phyloP scores from a whole-genome alignment of 2,797 vertebrate species.

The Macroramphosus scolopax region DNA sequence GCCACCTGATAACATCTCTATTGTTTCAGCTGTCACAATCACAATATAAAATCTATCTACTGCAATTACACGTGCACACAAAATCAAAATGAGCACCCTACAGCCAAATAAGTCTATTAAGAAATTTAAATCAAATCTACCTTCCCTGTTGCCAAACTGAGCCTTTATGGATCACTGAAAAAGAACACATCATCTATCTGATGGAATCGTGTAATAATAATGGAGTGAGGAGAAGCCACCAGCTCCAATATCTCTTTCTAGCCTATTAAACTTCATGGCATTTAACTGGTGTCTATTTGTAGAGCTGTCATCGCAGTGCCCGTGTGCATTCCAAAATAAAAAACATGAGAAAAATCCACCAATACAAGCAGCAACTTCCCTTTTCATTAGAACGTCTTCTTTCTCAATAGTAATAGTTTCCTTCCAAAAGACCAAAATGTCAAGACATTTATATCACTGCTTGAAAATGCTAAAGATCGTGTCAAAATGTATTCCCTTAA shows the following conservation, averaged over 20 bases:
- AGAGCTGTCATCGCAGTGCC: conserved; percentile 7
- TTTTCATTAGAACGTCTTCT: no score
- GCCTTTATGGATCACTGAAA: no score
- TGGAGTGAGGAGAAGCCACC: conserved; percentile 11
- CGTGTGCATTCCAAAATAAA: conserved; percentile 22
- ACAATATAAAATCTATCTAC: background rate
- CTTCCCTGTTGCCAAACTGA: conserved; percentile 1
- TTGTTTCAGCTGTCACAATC: background rate
- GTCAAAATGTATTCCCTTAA: no score
- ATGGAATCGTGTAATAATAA: conserved; percentile 52
- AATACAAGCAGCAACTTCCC: background rate
- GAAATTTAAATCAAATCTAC: conserved; percentile 20
- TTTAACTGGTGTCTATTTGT: conserved; percentile 31
- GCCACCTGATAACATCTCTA: conserved; percentile 1
- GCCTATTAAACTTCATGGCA: conserved; percentile 32
- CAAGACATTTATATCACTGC: no score
- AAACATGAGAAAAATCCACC: background rate
- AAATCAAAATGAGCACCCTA: background rate
- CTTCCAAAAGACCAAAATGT: no score
- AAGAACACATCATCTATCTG: conserved; percentile 40
- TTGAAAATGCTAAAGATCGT: no score
- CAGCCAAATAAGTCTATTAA: conserved; percentile 2
- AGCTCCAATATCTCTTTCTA: conserved; percentile 32
- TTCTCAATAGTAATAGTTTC: no score
- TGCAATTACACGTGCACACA: background rate